Evolutionary conservation across 2,113 vertebrate genomes (phyloP).

Genomic region (Melanerpes formicivorus): DNA sequence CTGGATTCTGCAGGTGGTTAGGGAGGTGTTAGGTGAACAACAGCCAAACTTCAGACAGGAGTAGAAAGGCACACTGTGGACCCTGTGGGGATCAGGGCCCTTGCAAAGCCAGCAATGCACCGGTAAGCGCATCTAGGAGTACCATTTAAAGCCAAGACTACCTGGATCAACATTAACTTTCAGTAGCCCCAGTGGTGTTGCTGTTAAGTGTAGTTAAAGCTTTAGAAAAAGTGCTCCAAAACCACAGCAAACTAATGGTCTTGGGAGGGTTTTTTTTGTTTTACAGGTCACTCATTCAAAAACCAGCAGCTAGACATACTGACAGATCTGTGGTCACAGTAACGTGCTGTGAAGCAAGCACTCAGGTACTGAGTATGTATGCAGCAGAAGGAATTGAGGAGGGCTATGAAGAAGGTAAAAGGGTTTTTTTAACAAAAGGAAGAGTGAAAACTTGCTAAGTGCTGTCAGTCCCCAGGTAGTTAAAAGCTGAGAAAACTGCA

Average conservation of each 20-base stretch:
- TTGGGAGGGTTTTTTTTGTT: background rate
- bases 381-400: background rate
- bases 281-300: background rate
- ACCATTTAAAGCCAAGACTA: background rate
- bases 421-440: background rate
- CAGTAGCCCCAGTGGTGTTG: background rate
- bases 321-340: background rate
- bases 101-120: background rate
- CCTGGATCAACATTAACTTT: background rate
- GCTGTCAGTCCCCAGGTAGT: background rate
- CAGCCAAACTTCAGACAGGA: background rate
- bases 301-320: background rate
- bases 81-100: background rate
- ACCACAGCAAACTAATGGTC: background rate
- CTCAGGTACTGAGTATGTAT: rapidly evolving
- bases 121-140: background rate
- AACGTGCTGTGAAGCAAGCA: background rate
- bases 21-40: background rate
- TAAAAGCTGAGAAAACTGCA: background rate
- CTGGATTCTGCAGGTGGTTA: background rate
- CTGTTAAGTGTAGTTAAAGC: background rate
- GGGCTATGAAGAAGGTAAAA: background rate
- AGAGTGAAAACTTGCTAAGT: background rate
- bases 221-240: background rate
- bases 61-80: background rate